Evolutionary conservation across 2,113 vertebrate species (phyloP).

Genomic region (Phycodurus eques): DNA sequence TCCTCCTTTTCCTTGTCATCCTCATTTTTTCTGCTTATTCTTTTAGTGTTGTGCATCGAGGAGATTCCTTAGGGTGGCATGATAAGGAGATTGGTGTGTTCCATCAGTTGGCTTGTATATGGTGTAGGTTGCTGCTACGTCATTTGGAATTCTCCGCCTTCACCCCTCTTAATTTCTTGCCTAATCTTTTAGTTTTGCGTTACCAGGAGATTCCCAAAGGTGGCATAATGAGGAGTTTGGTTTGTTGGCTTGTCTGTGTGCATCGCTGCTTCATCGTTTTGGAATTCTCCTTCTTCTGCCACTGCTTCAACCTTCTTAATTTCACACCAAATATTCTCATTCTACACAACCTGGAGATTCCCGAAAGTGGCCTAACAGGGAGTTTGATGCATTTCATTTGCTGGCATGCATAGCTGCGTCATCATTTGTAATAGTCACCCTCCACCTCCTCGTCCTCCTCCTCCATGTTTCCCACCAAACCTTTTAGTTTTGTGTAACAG

Average conservation of each 20-base stretch:
- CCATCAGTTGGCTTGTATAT: neutral
- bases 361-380: neutral
- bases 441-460: neutral
- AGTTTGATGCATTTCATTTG: neutral
- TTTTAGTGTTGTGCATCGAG: neutral
- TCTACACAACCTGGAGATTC: neutral
- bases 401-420: conserved; percentile 33
- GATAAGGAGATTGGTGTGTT: conserved; percentile 13
- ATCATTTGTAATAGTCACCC: conserved; percentile 43
- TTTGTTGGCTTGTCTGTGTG: no score
- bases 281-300: no score
- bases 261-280: no score
- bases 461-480: no score
- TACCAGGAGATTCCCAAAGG: neutral
- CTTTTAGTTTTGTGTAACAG: no score
- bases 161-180: neutral
- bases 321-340: neutral
- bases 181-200: neutral
- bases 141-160: neutral
- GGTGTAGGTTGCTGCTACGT: neutral
- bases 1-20: neutral
- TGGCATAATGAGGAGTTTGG: neutral
- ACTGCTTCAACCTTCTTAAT: no score
- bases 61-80: neutral
- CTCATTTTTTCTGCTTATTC: no score